phyloP scores from a whole-genome alignment of 1,140 invertebrate species.

The Leucophenga varia region DNA sequence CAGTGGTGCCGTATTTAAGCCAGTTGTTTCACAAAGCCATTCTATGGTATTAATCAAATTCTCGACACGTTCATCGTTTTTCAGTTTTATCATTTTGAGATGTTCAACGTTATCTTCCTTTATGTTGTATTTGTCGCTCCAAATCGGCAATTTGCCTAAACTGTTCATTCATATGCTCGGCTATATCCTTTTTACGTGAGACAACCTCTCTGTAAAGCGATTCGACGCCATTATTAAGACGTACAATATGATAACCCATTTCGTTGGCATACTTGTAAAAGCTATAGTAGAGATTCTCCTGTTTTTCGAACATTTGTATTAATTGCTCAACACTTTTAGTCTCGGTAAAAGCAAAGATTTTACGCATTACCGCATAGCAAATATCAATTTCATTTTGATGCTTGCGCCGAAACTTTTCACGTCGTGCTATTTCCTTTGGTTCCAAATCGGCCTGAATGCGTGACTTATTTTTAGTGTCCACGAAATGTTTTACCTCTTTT shows the following conservation, averaged over 20 bases:
- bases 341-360: slow-evolving; percentile 10
- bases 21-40: background rate
- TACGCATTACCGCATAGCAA: slow-evolving; percentile 16
- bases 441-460: slow-evolving; percentile 16
- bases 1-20: slow-evolving; percentile 6
- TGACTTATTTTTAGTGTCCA: slow-evolving; percentile 12
- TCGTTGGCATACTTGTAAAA: slow-evolving; percentile 25
- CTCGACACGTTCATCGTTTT: slow-evolving; percentile 8
- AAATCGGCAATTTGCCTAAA: slow-evolving; percentile 10
- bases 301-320: slow-evolving; percentile 15
- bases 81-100: slow-evolving; percentile 1
- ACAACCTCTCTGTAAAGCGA: slow-evolving; percentile 12
- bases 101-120: slow-evolving; percentile 7
- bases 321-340: slow-evolving; percentile 11
- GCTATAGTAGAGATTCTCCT: slow-evolving; percentile 19
- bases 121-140: background rate
- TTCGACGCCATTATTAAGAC: slow-evolving; percentile 17
- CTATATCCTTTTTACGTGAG: slow-evolving; percentile 5
- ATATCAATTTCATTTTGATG: slow-evolving; percentile 17
- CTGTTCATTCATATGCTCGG: slow-evolving; percentile 6
- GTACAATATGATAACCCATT: slow-evolving; percentile 16
- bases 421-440: slow-evolving; percentile 16
- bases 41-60: slow-evolving; percentile 7
- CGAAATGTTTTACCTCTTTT: slow-evolving; percentile 9
- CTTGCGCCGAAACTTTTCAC: slow-evolving; percentile 11